Evolutionary conservation across 2,888 invertebrate genomes (phyloP).

Genomic region (Elgonia sp.): DNA sequence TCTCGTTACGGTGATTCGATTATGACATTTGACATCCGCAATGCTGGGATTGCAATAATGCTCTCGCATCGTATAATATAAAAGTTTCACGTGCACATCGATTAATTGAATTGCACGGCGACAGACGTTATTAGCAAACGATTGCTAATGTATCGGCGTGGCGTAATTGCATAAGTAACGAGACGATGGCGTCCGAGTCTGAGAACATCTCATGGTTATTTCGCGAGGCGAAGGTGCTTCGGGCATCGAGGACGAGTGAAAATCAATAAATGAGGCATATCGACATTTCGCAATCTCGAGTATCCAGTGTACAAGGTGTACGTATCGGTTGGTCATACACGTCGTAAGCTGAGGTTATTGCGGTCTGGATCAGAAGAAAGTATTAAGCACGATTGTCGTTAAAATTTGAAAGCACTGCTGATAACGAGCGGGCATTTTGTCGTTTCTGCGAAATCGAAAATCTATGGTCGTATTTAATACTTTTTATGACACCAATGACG

Average conservation of each 20-base stretch:
- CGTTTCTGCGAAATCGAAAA: background rate
- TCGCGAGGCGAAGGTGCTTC: constrained; percentile 57
- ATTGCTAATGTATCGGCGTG: constrained; percentile 40
- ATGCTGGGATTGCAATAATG: background rate
- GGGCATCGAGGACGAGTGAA: constrained; percentile 69
- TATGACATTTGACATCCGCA: background rate
- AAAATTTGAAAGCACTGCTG: constrained; percentile 25
- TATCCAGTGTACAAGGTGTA: constrained; percentile 65
- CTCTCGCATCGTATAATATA: background rate
- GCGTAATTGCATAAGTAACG: constrained; percentile 61
- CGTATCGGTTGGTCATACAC: constrained; percentile 42
- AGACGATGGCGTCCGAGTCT: constrained; percentile 51
- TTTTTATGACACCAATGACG: background rate
- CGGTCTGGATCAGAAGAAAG: constrained; percentile 21
- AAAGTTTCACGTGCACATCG: constrained; percentile 13
- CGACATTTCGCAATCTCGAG: constrained; percentile 72
- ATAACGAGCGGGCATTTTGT: background rate
- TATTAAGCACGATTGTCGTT: constrained; percentile 7
- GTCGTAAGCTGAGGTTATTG: constrained; percentile 49
- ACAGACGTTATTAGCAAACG: constrained; percentile 46
- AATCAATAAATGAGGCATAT: constrained; percentile 74
- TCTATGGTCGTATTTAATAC: background rate
- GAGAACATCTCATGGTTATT: constrained; percentile 69
- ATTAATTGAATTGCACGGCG: constrained; percentile 49
- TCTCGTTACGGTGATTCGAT: background rate